These are phyloP conservation scores for Darevskia mixta DNA, from an alignment of 2,797 vertebrate genomes.

Conservation along the genomic window DNA sequence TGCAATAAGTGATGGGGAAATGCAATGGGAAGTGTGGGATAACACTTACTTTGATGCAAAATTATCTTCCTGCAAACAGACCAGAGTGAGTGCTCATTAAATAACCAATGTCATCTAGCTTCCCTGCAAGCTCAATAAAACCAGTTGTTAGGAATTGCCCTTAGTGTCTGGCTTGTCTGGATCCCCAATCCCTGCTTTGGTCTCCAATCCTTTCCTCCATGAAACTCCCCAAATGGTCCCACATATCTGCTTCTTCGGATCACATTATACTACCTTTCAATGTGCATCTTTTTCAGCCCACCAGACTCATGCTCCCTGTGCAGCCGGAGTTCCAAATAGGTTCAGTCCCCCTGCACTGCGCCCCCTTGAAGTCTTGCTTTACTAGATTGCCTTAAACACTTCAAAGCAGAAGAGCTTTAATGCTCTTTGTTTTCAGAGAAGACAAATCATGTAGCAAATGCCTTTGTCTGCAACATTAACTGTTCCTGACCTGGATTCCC, in stretches of 20 bases:
- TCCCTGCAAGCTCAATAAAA: not conserved
- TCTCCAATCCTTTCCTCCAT: too few species aligned
- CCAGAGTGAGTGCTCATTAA: too few species aligned
- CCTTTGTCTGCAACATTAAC: not conserved
- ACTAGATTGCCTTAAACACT: not conserved
- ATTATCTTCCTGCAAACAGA: too few species aligned
- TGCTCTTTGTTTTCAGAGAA: not conserved
- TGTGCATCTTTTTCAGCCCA: not conserved
- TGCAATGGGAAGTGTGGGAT: too few species aligned
- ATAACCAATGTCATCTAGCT: too few species aligned
- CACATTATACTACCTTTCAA: too few species aligned
- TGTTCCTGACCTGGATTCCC: conserved; percentile 20
- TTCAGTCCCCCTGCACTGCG: not conserved
- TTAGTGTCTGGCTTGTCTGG: not conserved
- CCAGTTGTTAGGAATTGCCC: not conserved
- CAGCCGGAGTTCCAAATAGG: not conserved
- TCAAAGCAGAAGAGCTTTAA: not conserved
- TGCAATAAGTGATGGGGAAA: too few species aligned
- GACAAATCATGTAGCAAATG: not conserved
- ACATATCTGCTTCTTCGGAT: too few species aligned
- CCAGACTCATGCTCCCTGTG: not conserved
- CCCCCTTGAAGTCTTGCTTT: not conserved
- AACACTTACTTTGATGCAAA: too few species aligned
- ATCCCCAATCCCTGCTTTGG: too few species aligned
- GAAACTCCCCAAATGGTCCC: not conserved